Percentiles rank a stretch among this genome's conserved stretches.
These are phyloP conservation scores for Campylomormyrus numenius DNA, from an alignment of 2,113 vertebrate species.

Conservation along the genomic window DNA sequence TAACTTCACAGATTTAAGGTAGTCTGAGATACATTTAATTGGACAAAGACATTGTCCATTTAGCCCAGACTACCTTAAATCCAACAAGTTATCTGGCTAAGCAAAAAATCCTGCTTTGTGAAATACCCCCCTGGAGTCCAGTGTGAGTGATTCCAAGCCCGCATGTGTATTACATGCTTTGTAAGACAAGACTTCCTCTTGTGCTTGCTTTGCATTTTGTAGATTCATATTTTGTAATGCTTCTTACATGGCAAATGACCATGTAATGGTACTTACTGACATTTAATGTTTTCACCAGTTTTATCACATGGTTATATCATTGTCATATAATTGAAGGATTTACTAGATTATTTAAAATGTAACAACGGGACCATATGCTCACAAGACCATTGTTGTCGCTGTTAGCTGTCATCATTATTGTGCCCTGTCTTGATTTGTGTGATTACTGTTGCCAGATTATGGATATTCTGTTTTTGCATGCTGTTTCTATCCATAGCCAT, in stretches of 20 bases:
- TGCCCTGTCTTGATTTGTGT: not conserved
- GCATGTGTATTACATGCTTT: not conserved
- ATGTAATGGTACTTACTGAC: not conserved
- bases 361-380: not conserved
- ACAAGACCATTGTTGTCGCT: not conserved
- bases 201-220: not conserved
- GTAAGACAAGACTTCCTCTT: not conserved
- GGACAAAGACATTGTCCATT: too few relatives aligned
- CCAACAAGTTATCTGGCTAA: too few relatives aligned
- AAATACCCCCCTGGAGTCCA: not conserved
- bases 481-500: not conserved
- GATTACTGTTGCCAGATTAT: not conserved
- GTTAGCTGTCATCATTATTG: not conserved
- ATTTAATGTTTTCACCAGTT: not conserved
- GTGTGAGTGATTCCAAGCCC: not conserved
- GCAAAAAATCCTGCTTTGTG: too few relatives aligned
- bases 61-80: too few relatives aligned
- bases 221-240: not conserved
- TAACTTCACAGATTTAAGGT: too few relatives aligned
- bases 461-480: not conserved
- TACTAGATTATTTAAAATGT: not conserved
- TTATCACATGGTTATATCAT: not conserved
- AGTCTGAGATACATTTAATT: too few relatives aligned
- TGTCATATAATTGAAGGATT: not conserved
- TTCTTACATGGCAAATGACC: not conserved